A percentile compares a stretch with the other conserved stretches of the same genome.
phyloP scores from a whole-genome alignment of 2,113 vertebrate species.

The Aepyceros melampus region DNA sequence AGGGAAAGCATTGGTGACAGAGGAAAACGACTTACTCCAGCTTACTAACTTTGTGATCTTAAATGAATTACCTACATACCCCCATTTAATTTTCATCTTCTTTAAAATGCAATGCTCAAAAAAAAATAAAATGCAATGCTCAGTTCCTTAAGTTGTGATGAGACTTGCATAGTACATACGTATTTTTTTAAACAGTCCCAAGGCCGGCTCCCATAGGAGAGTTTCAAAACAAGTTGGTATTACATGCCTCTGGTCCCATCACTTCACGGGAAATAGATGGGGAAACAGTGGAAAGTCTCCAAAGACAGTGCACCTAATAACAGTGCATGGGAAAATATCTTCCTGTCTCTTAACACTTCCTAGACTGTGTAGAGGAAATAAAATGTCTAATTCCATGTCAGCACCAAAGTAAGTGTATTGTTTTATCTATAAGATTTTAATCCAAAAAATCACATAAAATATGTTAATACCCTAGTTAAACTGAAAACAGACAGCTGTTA shows the following conservation, averaged over 20 bases:
- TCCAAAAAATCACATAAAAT: background rate
- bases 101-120: background rate
- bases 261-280: too few relatives aligned
- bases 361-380: background rate
- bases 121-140: too few relatives aligned
- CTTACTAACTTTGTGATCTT: background rate
- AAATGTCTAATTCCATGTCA: background rate
- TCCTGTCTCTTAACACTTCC: background rate
- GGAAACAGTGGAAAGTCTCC: background rate
- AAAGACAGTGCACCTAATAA: constrained; percentile 20
- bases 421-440: background rate
- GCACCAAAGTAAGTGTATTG: background rate
- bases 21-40: background rate
- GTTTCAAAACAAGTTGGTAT: background rate
- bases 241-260: background rate
- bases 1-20: background rate
- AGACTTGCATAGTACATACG: background rate
- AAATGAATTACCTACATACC: background rate
- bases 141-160: background rate
- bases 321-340: constrained; percentile 1
- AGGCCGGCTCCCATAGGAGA: background rate
- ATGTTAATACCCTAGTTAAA: background rate
- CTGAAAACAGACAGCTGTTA: background rate
- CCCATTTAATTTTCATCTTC: background rate
- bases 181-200: background rate